A percentile compares a stretch with the other conserved stretches of the same genome.
Conservation (phyloP, 1,140 invertebrate genomes). For the Eumeta japonica region DNA sequence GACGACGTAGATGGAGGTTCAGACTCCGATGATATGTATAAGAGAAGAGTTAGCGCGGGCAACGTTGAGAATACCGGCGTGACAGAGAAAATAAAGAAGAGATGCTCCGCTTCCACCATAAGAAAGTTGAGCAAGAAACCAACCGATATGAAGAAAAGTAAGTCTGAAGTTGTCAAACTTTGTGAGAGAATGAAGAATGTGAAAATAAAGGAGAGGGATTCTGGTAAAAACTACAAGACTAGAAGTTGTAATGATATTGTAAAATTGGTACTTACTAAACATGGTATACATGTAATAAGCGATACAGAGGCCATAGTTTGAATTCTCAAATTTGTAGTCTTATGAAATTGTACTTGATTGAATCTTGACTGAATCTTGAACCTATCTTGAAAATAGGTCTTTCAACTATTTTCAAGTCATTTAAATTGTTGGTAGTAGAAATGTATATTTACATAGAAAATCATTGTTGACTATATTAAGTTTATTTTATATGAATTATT, state of each 20-base stretch:
- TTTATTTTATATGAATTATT: no score
- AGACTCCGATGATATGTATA: constrained; percentile 21
- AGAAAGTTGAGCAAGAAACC: constrained; percentile 25
- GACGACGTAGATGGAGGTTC: constrained; percentile 22
- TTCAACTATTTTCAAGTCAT: no score
- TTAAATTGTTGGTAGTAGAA: no score
- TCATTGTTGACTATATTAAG: no score
- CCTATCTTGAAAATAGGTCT: no score
- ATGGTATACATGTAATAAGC: constrained; percentile 73
- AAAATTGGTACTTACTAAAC: constrained; percentile 69
- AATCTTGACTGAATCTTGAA: no score
- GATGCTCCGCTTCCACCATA: constrained; percentile 36
- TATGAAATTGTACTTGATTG: no score
- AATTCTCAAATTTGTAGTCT: no score
- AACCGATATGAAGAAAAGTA: constrained; percentile 41
- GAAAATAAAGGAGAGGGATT: constrained; percentile 32
- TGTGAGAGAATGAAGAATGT: constrained; percentile 47
- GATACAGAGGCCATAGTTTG: constrained; percentile 73
- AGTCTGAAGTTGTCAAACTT: constrained; percentile 42
- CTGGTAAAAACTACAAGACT: constrained; percentile 38
- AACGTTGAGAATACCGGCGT: constrained; percentile 22
- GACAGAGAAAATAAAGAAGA: constrained; percentile 23
- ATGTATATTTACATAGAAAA: no score
- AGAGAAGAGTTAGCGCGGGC: constrained; percentile 36
- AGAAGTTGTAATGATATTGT: constrained; percentile 66